phyloP scores from a whole-genome alignment of 2,888 invertebrate species.

The Drosophila diplacantha region DNA sequence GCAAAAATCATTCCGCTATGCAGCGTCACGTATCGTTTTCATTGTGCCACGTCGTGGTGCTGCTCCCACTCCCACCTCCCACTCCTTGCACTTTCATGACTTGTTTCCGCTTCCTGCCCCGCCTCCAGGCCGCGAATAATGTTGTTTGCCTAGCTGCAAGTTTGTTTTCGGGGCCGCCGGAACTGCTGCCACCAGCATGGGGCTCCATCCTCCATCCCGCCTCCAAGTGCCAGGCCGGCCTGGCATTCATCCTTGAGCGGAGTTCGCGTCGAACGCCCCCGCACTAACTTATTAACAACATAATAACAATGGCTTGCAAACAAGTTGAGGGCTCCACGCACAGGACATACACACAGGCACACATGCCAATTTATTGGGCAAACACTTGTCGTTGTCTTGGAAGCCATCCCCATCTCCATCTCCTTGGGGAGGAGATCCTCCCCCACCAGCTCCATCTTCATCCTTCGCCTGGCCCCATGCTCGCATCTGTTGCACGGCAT shows the following conservation, averaged over 20 bases:
- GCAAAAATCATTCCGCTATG: slow-evolving; percentile 15
- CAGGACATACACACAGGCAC: slow-evolving; percentile 2
- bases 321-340: slow-evolving; percentile 17
- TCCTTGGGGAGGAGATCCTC: no score
- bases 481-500: slow-evolving; percentile 53
- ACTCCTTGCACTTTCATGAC: slow-evolving; percentile 42
- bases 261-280: slow-evolving; percentile 24
- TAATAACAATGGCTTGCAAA: slow-evolving; percentile 48
- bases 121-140: slow-evolving; percentile 11
- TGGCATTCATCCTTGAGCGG: slow-evolving; percentile 23
- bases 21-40: slow-evolving; percentile 21
- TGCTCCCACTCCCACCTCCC: neutral
- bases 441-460: neutral
- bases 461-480: neutral
- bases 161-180: slow-evolving; percentile 30
- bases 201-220: no score
- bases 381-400: slow-evolving; percentile 31
- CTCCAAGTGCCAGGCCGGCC: neutral
- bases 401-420: neutral
- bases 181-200: slow-evolving; percentile 18
- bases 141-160: slow-evolving; percentile 42
- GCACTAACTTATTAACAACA: slow-evolving; percentile 58
- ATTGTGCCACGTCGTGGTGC: neutral
- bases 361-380: slow-evolving; percentile 56
- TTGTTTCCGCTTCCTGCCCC: slow-evolving; percentile 52